Conservation (phyloP, 2,113 vertebrate species). For the Carollia perspicillata region DNA sequence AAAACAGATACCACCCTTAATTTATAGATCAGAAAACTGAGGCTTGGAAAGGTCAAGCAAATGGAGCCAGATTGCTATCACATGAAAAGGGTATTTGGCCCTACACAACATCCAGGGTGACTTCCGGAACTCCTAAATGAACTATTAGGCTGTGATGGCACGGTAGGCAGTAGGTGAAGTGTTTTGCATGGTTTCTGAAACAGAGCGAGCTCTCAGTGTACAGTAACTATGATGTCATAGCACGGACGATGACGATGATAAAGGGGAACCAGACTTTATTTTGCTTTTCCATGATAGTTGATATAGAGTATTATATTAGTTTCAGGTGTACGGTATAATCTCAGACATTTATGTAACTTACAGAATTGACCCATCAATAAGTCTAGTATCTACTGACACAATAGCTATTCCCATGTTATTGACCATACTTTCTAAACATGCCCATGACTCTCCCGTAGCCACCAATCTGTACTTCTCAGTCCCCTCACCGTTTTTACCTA, state of each 20-base stretch:
- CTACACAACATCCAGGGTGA: background rate
- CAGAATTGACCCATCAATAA: too few relatives aligned
- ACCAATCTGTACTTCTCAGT: too few relatives aligned
- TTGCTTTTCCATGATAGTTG: background rate
- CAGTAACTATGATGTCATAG: background rate
- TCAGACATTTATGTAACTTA: too few relatives aligned
- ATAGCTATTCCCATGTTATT: too few relatives aligned
- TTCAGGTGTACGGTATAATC: too few relatives aligned
- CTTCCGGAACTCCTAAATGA: background rate
- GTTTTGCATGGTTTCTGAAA: background rate
- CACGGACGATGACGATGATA: background rate
- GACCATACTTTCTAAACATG: too few relatives aligned
- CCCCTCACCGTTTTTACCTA: too few relatives aligned
- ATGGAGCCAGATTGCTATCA: background rate
- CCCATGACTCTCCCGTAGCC: too few relatives aligned
- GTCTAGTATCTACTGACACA: too few relatives aligned
- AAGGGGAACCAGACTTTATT: background rate
- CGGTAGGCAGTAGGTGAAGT: background rate
- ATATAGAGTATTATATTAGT: too few relatives aligned
- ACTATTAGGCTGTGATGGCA: background rate
- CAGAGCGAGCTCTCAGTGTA: background rate
- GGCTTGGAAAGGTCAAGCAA: background rate
- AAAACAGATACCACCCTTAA: background rate
- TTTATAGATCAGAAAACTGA: slow-evolving; percentile 5
- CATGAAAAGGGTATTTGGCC: background rate